phyloP scores from a whole-genome alignment of 2,888 invertebrate genomes.

The Omphaloscelis lunosa region DNA sequence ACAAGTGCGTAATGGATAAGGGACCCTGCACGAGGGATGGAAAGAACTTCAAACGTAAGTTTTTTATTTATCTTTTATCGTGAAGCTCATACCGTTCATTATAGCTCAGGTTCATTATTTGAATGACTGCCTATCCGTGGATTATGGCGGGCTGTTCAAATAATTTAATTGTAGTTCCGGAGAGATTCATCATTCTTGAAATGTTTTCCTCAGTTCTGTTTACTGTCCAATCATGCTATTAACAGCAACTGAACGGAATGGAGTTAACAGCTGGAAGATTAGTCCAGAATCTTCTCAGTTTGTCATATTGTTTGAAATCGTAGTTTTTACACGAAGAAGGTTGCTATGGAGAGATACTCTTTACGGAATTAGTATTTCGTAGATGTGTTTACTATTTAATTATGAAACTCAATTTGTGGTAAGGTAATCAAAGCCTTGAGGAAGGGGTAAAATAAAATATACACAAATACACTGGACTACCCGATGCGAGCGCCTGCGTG shows the following conservation, averaged over 20 bases:
- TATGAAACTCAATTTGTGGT: not conserved
- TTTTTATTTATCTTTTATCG: not conserved
- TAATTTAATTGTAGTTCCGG: not conserved
- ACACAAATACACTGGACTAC: too few species aligned
- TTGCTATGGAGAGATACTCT: not conserved
- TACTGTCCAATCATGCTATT: not conserved
- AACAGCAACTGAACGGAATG: not conserved
- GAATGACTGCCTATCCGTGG: not conserved
- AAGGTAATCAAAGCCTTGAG: not conserved
- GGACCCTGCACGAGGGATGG: slow-evolving; percentile 89
- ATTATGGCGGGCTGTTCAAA: not conserved
- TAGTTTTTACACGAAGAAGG: not conserved
- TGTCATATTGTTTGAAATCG: not conserved
- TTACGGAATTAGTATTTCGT: not conserved
- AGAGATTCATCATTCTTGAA: not conserved
- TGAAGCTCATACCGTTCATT: too few species aligned
- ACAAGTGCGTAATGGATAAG: slow-evolving; percentile 89
- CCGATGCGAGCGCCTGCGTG: not conserved
- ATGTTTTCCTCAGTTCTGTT: not conserved
- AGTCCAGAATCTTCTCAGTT: too few species aligned
- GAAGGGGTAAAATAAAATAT: not conserved
- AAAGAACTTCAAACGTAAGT: slow-evolving; percentile 87
- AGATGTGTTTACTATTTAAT: not conserved
- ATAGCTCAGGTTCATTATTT: not conserved
- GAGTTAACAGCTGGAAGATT: not conserved